phyloP scores from a whole-genome alignment of 2,113 vertebrate genomes.

The Macquaria ambigua region DNA sequence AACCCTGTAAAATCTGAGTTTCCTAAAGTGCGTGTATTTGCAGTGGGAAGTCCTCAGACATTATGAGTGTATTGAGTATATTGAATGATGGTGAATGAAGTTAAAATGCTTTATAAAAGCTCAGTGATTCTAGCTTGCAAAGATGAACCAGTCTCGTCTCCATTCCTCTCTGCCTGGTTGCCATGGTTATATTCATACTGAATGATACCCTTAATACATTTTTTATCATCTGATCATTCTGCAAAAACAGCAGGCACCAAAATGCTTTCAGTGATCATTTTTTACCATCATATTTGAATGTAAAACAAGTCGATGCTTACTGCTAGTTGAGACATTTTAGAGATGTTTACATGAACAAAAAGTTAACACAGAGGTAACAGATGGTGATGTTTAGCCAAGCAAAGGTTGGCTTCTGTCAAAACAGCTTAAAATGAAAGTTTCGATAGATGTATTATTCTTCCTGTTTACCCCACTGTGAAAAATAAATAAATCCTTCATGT shows the following conservation, averaged over 20 bases:
- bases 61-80: background rate
- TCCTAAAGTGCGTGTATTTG: background rate
- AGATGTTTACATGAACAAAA: background rate
- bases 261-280: background rate
- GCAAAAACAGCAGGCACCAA: conserved; percentile 10
- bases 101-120: conserved; percentile 3
- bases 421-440: background rate
- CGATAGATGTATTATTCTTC: background rate
- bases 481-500: background rate
- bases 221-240: conserved; percentile 15
- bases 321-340: background rate
- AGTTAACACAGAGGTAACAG: background rate
- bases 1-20: background rate
- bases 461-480: background rate
- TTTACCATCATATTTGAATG: background rate
- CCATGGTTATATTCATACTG: conserved; percentile 43
- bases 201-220: conserved; percentile 29
- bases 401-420: background rate
- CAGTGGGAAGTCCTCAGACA: background rate
- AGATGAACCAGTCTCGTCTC: background rate
- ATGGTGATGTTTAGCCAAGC: background rate
- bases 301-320: background rate
- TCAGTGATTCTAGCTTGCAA: background rate
- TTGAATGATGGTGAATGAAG: conserved; percentile 8
- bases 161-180: conserved; percentile 33